Evolutionary conservation across 2,888 invertebrate genomes (phyloP), one percentile per base, ranked within the genome.

Genomic region (Phorcus lineatus): DNA sequence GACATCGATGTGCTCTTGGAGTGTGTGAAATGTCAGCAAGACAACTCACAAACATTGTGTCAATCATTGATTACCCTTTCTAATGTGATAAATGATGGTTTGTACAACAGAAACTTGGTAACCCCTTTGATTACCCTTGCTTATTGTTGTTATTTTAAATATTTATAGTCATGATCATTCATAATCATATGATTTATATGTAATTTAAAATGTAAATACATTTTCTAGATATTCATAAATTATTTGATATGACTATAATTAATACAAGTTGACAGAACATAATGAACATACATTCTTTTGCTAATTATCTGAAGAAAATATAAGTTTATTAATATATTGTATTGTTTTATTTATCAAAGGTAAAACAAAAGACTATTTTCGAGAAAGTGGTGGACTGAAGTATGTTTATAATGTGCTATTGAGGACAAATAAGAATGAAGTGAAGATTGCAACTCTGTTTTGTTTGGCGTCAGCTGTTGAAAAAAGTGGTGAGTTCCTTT

Each of bases 391-490:
- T 57, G 89, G 90, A 16, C 76, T 90, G 40, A 82, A 88, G 75
- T 86, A 85, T 77, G 80, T 90, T 0, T 77, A 86, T 7, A 81
- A 81, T n/a, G 54, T 88, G 53, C 82, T 89, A 7, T 86, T 83
- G 7, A 78, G 77, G 24, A 81, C 84, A 7, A 78, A 80, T 17
- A 74, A 84, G 40, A 53, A 79, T 47, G 84, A 87, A 55, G 85
- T 91, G 17, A 83, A 84, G 75, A 88, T 89, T 76, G 81, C 88
- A 24, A 86, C 87, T 0, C 66, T 91, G 31, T 90, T 85, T 80
- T 88, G 88, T 80, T 82, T 91, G 24, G 90, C 88, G 1, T 90
- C 89, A 86, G 88, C 88, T 53, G 86, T 89, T 11, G 90, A 89
- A 81, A 86, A 85, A 81, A 87, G 89, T 86, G 89, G 91, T 90